Percentiles rank a stretch among this genome's conserved stretches.
Evolutionary conservation across 2,888 invertebrate species (phyloP).

Genomic region (Beris chalybata): DNA sequence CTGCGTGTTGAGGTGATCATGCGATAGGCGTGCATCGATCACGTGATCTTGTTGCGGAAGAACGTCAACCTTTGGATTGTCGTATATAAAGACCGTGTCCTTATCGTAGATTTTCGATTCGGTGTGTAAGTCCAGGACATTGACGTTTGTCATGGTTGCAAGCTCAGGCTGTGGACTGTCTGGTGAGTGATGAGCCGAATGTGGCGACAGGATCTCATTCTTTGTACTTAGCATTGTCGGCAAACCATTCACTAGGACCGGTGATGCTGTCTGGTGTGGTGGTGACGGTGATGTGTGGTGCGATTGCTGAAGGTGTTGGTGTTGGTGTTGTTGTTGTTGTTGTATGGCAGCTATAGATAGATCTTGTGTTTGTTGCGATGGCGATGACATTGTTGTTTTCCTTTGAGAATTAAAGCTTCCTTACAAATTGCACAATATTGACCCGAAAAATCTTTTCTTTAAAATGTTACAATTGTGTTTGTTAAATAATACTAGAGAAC

Average conservation of each 20-base stretch:
- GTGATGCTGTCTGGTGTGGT: slow-evolving; percentile 35
- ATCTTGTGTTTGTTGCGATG: slow-evolving; percentile 44
- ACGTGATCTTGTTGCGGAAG: slow-evolving; percentile 49
- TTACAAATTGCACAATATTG: slow-evolving; percentile 2
- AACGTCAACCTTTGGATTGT: slow-evolving; percentile 51
- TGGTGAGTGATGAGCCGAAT: slow-evolving; percentile 56
- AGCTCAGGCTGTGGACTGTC: slow-evolving; percentile 74
- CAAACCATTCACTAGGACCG: slow-evolving; percentile 50
- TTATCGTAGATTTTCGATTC: slow-evolving; percentile 54
- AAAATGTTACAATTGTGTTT: neutral
- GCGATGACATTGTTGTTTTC: slow-evolving; percentile 43
- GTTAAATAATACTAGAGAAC: neutral
- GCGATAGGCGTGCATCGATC: slow-evolving; percentile 52
- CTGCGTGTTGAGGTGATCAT: slow-evolving; percentile 40
- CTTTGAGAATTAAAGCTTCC: slow-evolving; percentile 1
- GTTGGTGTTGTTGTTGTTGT: slow-evolving; percentile 42
- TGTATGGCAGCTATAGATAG: slow-evolving; percentile 43
- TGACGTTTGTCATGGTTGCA: slow-evolving; percentile 86
- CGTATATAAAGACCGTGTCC: slow-evolving; percentile 55
- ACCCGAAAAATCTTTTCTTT: neutral
- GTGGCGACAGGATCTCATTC: slow-evolving; percentile 45
- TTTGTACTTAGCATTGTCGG: slow-evolving; percentile 41
- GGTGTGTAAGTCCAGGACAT: slow-evolving; percentile 70
- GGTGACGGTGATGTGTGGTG: slow-evolving; percentile 45
- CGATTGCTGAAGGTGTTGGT: slow-evolving; percentile 40